phyloP scores from a whole-genome alignment of 64 coral and sea anemone species.

The Actinia tenebrosa region DNA sequence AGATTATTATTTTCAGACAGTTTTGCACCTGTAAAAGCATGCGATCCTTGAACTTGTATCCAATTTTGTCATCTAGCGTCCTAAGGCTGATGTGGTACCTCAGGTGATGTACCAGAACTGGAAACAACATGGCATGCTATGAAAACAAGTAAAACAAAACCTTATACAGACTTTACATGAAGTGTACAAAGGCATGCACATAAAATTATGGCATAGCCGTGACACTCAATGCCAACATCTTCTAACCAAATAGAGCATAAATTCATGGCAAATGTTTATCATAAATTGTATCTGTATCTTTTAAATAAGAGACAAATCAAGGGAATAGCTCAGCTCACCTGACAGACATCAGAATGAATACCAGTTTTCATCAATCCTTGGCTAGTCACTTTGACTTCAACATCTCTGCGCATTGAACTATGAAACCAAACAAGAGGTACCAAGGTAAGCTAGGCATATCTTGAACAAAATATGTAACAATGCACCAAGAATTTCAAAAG shows the following conservation, averaged over 20 bases:
- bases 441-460: not conserved
- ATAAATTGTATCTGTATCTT: no score
- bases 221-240: no score
- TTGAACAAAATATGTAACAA: not conserved
- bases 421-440: not conserved
- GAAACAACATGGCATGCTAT: slow-evolving; percentile 85
- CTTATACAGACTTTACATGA: not conserved
- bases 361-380: slow-evolving; percentile 88
- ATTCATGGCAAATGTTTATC: no score
- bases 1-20: not conserved
- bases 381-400: slow-evolving; percentile 57
- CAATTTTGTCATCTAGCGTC: slow-evolving; percentile 69
- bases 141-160: not conserved
- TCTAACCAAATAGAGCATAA: not conserved
- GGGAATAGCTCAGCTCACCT: slow-evolving; percentile 35
- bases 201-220: no score
- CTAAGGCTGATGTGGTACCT: slow-evolving; percentile 79
- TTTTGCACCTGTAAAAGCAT: slow-evolving; percentile 63
- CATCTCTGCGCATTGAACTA: slow-evolving; percentile 91
- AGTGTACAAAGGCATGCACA: no score
- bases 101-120: slow-evolving; percentile 85
- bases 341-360: slow-evolving; percentile 79
- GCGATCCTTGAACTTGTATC: slow-evolving; percentile 81
- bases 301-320: not conserved
- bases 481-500: not conserved